phyloP scores from a whole-genome alignment of 2,888 invertebrate genomes.

The Lottia scabra region DNA sequence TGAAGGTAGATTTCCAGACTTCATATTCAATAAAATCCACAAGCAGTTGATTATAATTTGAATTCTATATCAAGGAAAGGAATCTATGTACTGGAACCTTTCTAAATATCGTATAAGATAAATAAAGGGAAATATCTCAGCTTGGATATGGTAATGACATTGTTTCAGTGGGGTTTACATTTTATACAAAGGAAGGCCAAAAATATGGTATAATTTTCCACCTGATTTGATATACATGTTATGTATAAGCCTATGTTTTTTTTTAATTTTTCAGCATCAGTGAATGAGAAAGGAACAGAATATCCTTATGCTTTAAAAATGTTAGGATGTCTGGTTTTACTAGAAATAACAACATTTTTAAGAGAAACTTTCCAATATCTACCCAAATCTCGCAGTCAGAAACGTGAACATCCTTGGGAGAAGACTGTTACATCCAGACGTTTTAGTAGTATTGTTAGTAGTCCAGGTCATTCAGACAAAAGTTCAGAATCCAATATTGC shows the following conservation, averaged over 20 bases:
- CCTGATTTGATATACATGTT: no score
- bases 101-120: no score
- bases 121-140: no score
- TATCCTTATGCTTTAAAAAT: conserved; percentile 83
- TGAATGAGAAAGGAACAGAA: conserved; percentile 63
- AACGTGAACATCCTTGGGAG: conserved; percentile 64
- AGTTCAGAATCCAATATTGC: conserved; percentile 63
- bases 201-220: no score
- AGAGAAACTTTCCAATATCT: conserved; percentile 91
- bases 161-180: no score
- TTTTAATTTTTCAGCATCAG: conserved; percentile 65
- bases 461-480: conserved; percentile 83
- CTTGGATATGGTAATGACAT: no score
- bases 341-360: conserved; percentile 96
- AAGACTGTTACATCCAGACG: conserved; percentile 74
- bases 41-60: no score
- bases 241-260: no score
- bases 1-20: conserved; percentile 73
- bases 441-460: conserved; percentile 95
- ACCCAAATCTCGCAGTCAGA: conserved; percentile 67
- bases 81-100: no score
- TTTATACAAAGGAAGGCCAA: no score
- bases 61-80: no score
- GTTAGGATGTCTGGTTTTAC: conserved; percentile 92
- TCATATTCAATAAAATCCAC: no score